These are phyloP conservation scores for Colletes latitarsis DNA, from an alignment of 1,140 invertebrate species.

Conservation along the genomic window DNA sequence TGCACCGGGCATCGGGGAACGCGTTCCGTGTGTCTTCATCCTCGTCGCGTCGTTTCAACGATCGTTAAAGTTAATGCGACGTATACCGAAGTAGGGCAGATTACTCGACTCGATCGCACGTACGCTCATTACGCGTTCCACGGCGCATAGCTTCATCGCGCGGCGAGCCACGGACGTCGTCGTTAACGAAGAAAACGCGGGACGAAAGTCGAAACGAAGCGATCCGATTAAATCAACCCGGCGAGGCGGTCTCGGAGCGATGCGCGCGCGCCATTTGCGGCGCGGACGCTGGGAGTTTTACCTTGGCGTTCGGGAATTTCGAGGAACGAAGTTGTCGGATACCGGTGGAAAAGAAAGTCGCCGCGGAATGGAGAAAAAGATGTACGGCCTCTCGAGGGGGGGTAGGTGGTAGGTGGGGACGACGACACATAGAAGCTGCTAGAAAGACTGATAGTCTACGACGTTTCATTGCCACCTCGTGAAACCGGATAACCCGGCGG, in stretches of 20 bases:
- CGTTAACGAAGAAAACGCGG: constrained; percentile 43
- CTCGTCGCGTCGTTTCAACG: constrained; percentile 20
- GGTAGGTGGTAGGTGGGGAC: too few relatives aligned
- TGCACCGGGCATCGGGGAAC: not conserved
- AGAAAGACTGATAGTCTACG: constrained; percentile 42
- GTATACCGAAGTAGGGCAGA: constrained; percentile 56
- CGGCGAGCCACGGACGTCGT: constrained; percentile 7
- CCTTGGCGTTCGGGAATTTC: constrained; percentile 33
- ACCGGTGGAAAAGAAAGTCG: not conserved
- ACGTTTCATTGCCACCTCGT: constrained; percentile 25
- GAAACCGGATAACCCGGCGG: constrained; percentile 1
- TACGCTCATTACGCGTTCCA: constrained; percentile 60
- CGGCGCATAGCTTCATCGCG: constrained; percentile 57
- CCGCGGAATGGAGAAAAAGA: constrained; percentile 16
- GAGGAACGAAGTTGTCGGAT: constrained; percentile 14
- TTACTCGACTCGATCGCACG: constrained; percentile 53
- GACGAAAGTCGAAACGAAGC: constrained; percentile 45
- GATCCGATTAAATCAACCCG: constrained; percentile 43
- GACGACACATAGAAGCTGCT: constrained; percentile 41
- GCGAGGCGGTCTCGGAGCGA: not conserved
- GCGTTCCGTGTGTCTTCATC: constrained; percentile 39
- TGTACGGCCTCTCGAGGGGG: not conserved
- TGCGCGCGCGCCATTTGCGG: constrained; percentile 20
- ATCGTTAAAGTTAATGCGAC: constrained; percentile 64
- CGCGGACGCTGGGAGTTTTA: too few relatives aligned